Conservation (phyloP, 2,113 vertebrate genomes). For the Myxocyprinus asiaticus region DNA sequence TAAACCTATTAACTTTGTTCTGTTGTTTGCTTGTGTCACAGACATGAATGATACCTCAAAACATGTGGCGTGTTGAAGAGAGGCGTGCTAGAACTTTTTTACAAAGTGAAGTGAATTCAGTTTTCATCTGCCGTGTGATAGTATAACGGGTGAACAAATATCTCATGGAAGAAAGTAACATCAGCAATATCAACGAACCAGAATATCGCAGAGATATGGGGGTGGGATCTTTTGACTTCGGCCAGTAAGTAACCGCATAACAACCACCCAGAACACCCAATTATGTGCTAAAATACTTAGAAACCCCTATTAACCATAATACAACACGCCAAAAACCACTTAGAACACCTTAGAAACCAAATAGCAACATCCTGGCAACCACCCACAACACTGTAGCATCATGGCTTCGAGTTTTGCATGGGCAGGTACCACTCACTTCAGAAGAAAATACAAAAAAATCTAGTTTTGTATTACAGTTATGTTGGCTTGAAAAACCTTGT, state of each 20-base stretch:
- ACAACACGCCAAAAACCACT: background rate
- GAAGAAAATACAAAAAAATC: too few species aligned
- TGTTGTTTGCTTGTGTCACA: background rate
- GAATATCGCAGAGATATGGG: too few species aligned
- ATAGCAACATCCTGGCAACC: background rate
- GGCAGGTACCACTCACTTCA: background rate
- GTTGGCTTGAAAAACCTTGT: constrained; percentile 67
- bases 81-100: background rate
- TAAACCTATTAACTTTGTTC: background rate
- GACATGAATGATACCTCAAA: background rate
- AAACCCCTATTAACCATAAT: background rate
- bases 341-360: background rate
- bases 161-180: background rate
- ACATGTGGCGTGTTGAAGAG: background rate
- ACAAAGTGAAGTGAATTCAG: too few species aligned
- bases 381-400: background rate
- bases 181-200: background rate
- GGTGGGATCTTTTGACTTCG: too few species aligned
- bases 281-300: too few species aligned
- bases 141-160: background rate
- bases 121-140: background rate
- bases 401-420: background rate
- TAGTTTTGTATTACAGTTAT: background rate
- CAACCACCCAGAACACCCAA: background rate
- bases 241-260: background rate